phyloP scores from a whole-genome alignment of 2,797 vertebrate species.

The Linurgus olivaceus region DNA sequence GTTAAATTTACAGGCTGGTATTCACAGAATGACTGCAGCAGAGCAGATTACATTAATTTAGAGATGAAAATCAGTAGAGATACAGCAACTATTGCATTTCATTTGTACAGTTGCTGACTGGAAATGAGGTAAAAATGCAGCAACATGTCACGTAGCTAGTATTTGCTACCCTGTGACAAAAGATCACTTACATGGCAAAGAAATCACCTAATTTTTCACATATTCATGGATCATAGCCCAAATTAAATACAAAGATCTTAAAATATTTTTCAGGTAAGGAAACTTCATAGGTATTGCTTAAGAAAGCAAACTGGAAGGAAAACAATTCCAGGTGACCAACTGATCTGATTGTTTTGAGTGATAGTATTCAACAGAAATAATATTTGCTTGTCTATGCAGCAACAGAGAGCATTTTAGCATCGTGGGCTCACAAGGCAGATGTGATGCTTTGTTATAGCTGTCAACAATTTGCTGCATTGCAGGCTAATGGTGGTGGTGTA shows the following conservation, averaged over 20 bases:
- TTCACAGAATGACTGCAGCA: constrained; percentile 11
- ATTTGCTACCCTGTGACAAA: background rate
- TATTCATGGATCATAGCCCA: background rate
- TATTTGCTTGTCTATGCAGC: background rate
- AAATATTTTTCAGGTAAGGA: background rate
- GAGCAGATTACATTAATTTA: constrained; percentile 30
- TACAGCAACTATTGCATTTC: background rate
- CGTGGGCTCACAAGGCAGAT: background rate
- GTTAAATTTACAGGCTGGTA: background rate
- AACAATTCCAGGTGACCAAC: background rate
- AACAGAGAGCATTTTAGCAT: constrained; percentile 10
- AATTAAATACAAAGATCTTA: background rate
- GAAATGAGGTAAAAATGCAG: background rate
- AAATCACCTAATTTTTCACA: background rate
- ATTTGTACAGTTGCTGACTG: background rate
- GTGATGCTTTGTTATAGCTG: constrained; percentile 55
- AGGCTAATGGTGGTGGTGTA: constrained; percentile 37
- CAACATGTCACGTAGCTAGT: background rate
- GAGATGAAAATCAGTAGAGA: background rate
- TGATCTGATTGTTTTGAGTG: background rate
- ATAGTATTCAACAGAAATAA: background rate
- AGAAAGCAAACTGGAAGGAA: background rate
- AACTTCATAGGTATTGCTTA: background rate
- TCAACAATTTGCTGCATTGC: constrained; percentile 63
- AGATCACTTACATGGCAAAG: background rate